Evolutionary conservation across 2,797 vertebrate species (phyloP).

Genomic region (Lagodon rhomboides): DNA sequence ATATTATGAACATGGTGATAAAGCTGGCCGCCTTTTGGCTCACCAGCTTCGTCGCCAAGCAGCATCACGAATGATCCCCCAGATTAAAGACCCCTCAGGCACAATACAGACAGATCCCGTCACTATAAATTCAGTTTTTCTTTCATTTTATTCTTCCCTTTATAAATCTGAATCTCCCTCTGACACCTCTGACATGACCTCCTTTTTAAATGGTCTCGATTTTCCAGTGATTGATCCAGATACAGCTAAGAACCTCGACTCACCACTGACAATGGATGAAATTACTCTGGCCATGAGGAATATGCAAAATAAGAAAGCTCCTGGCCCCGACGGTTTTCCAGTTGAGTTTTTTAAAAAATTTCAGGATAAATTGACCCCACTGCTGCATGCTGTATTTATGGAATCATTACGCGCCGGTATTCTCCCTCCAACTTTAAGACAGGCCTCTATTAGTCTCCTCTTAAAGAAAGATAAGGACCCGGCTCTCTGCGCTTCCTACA

Average conservation of each 20-base stretch:
- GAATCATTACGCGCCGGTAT: neutral
- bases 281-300: neutral
- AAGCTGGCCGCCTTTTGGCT: neutral
- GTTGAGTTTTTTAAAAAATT: slow-evolving; percentile 1
- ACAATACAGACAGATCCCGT: neutral
- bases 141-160: neutral
- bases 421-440: slow-evolving; percentile 5
- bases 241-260: neutral
- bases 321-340: neutral
- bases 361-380: neutral
- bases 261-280: slow-evolving; percentile 3
- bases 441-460: neutral
- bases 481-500: neutral
- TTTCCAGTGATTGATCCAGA: neutral
- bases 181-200: neutral
- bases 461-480: neutral
- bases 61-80: neutral
- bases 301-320: slow-evolving; percentile 26
- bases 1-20: slow-evolving; percentile 2
- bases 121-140: neutral
- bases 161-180: neutral
- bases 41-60: neutral
- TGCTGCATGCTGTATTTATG: neutral
- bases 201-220: neutral
- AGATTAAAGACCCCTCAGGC: neutral